A percentile compares a stretch with the other conserved stretches of the same genome.
Evolutionary conservation across 2,113 vertebrate species (phyloP).

Genomic region (Pardalotus punctatus): DNA sequence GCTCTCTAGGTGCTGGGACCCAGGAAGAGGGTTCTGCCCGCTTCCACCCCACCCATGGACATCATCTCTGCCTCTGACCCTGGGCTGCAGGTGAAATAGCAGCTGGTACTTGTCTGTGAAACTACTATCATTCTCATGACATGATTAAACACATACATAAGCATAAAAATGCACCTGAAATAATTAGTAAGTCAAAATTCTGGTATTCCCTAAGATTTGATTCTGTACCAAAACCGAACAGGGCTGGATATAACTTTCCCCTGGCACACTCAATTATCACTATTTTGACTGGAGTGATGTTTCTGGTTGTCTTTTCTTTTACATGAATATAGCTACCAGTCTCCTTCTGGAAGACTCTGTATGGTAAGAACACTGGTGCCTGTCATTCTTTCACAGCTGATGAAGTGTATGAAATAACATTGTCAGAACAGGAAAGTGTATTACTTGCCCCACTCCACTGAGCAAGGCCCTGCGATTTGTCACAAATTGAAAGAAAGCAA

Average conservation of each 20-base stretch:
- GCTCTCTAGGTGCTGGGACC: not conserved
- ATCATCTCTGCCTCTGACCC: not conserved
- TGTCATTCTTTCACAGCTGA: constrained; percentile 46
- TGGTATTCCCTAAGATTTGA: not conserved
- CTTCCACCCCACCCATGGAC: not conserved
- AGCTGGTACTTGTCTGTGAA: not conserved
- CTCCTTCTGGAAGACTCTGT: not conserved
- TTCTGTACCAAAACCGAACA: constrained; percentile 8
- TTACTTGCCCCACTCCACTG: not conserved
- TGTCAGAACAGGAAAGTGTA: constrained; percentile 44
- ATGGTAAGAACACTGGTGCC: constrained; percentile 28
- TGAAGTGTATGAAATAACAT: constrained; percentile 49
- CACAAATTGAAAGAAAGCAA: constrained; percentile 5
- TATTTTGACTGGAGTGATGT: not conserved
- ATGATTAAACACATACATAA: not conserved
- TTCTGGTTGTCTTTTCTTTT: not conserved
- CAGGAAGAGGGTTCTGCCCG: not conserved
- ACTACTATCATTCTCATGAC: not conserved
- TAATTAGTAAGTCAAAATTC: constrained; percentile 16
- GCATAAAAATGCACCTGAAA: not conserved
- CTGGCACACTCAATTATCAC: not conserved
- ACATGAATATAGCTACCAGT: constrained; percentile 33
- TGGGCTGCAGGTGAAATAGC: not conserved
- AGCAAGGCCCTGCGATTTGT: constrained; percentile 39
- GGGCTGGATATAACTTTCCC: not conserved